Conservation (phyloP, 2,113 vertebrate genomes). For the Tragelaphus imberbis region DNA sequence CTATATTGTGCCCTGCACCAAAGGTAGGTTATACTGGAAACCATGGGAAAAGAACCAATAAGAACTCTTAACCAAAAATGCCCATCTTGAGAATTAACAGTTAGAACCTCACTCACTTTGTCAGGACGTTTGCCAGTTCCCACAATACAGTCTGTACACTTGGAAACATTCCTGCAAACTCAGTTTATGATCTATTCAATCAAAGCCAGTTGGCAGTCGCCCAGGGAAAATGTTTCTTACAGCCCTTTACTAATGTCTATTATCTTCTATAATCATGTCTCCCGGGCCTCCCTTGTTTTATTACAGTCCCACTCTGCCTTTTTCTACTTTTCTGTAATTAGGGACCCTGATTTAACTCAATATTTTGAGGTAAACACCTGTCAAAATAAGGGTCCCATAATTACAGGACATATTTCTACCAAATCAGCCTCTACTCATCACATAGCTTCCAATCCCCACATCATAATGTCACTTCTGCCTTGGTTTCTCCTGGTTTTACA, state of each 20-base stretch:
- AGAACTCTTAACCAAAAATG: not conserved
- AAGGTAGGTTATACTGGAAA: not conserved
- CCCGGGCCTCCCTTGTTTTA: not conserved
- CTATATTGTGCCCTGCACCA: not conserved
- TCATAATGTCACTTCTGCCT: not conserved
- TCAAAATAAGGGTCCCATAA: slow-evolving; percentile 30
- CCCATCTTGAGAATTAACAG: slow-evolving; percentile 16
- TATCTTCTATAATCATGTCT: slow-evolving; percentile 49
- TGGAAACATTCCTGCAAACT: slow-evolving; percentile 42
- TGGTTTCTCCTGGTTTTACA: not conserved
- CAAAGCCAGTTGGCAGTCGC: slow-evolving; percentile 57
- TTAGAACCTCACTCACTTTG: slow-evolving; percentile 13
- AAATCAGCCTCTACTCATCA: not conserved
- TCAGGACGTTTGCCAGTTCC: slow-evolving; percentile 40
- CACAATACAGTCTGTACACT: slow-evolving; percentile 18
- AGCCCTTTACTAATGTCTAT: slow-evolving; percentile 18
- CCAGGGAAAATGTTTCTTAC: slow-evolving; percentile 38
- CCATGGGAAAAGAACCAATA: not conserved
- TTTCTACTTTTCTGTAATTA: slow-evolving; percentile 44
- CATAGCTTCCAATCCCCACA: not conserved
- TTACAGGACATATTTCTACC: not conserved
- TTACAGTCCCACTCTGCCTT: not conserved
- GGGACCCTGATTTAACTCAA: not conserved
- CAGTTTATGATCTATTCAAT: slow-evolving; percentile 33
- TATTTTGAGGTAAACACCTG: slow-evolving; percentile 38